A percentile compares a stretch with the other conserved stretches of the same genome.
Evolutionary conservation across 2,797 vertebrate genomes (phyloP).

Genomic region (Phoxinus dragarum): DNA sequence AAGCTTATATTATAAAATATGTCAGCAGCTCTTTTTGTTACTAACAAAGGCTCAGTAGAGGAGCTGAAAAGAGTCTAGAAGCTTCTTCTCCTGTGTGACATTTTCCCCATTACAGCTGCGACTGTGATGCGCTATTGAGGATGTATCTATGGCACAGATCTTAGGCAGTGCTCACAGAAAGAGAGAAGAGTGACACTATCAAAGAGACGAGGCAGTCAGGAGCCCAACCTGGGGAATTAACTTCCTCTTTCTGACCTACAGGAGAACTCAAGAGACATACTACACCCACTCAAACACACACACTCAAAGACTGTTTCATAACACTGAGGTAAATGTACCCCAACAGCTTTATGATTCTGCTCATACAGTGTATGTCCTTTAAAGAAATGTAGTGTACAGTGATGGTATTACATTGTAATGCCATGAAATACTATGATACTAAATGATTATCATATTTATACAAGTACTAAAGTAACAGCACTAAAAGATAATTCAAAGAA

Average conservation of each 20-base stretch:
- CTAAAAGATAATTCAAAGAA: not conserved
- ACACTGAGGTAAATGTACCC: slow-evolving; percentile 30
- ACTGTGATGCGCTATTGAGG: slow-evolving; percentile 52
- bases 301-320: slow-evolving; percentile 16
- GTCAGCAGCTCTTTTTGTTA: slow-evolving; percentile 26
- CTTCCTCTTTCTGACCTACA: slow-evolving; percentile 51
- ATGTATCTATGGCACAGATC: slow-evolving; percentile 64
- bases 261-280: slow-evolving; percentile 33
- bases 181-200: slow-evolving; percentile 63
- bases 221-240: slow-evolving; percentile 62
- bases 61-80: slow-evolving; percentile 43
- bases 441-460: slow-evolving; percentile 12
- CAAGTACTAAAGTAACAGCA: not conserved
- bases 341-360: slow-evolving; percentile 9
- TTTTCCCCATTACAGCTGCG: slow-evolving; percentile 60
- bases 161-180: slow-evolving; percentile 56
- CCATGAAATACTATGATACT: not conserved
- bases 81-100: slow-evolving; percentile 59
- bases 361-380: not conserved
- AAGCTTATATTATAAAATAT: slow-evolving; percentile 41
- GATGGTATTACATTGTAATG: not conserved
- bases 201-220: slow-evolving; percentile 45
- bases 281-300: slow-evolving; percentile 32
- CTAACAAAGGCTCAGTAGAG: slow-evolving; percentile 46
- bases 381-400: not conserved